These are phyloP conservation scores for Pleuronectes platessa DNA, from an alignment of 2,113 vertebrate species.

Conservation along the genomic window DNA sequence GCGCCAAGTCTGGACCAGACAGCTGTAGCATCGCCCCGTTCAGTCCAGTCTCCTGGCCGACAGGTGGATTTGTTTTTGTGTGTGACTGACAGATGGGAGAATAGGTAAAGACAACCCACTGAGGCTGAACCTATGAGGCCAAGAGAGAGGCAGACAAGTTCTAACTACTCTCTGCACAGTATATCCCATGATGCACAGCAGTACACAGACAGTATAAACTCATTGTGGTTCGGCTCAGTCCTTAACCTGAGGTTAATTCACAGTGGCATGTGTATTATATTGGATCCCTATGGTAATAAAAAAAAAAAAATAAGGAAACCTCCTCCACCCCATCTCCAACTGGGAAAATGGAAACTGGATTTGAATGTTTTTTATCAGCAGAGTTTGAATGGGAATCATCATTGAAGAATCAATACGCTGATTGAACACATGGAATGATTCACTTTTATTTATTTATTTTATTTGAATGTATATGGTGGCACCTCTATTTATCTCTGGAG, in stretches of 20 bases:
- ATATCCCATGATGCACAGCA: constrained; percentile 53
- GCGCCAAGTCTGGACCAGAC: constrained; percentile 64
- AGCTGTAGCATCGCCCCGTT: constrained; percentile 65
- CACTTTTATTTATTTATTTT: constrained; percentile 4
- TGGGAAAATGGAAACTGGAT: constrained; percentile 25
- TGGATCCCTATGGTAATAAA: constrained; percentile 71
- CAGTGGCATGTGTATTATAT: constrained; percentile 72
- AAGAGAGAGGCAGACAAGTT: constrained; percentile 68
- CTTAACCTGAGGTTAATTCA: constrained; percentile 65
- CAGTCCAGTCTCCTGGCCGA: constrained; percentile 72
- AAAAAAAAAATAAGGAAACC: constrained; percentile 63
- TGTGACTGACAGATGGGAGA: constrained; percentile 82
- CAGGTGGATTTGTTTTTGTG: constrained; percentile 81
- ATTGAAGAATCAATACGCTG: constrained; percentile 27
- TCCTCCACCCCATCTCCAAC: constrained; percentile 14
- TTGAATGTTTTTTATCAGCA: constrained; percentile 36
- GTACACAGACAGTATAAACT: constrained; percentile 60
- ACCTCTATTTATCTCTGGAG: constrained; percentile 53
- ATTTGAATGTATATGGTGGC: constrained; percentile 1
- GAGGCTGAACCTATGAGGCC: constrained; percentile 81
- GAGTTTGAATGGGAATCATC: constrained; percentile 18
- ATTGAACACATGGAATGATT: constrained; percentile 31
- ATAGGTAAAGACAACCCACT: constrained; percentile 82
- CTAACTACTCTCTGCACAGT: constrained; percentile 67
- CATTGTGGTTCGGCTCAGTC: constrained; percentile 39